A percentile compares a stretch with the other conserved stretches of the same genome.
phyloP scores from a whole-genome alignment of 2,888 invertebrate species.

The Pegoplata infirma region DNA sequence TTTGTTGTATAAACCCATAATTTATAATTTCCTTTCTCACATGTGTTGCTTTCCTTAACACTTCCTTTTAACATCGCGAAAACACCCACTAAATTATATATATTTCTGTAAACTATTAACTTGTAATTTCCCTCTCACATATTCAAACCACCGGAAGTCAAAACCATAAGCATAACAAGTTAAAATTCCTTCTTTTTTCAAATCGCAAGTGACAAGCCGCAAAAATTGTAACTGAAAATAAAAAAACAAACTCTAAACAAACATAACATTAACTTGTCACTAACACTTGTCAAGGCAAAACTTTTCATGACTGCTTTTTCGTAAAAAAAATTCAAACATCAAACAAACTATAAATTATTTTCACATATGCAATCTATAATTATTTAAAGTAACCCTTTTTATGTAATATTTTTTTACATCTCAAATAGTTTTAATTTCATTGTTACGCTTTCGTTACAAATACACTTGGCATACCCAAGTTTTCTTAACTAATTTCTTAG shows the following conservation, averaged over 20 bases:
- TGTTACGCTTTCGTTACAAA: slow-evolving; percentile 36
- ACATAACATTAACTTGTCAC: slow-evolving; percentile 53
- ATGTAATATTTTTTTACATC: slow-evolving; percentile 3
- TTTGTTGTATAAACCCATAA: slow-evolving; percentile 12
- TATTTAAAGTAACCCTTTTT: slow-evolving; percentile 48
- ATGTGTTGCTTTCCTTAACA: slow-evolving; percentile 50
- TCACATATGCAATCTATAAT: slow-evolving; percentile 47
- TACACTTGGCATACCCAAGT: slow-evolving; percentile 34
- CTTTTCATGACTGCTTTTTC: slow-evolving; percentile 2
- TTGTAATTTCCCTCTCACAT: slow-evolving; percentile 35
- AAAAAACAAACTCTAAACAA: slow-evolving; percentile 10
- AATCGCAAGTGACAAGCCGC: slow-evolving; percentile 67
- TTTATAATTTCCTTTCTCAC: slow-evolving; percentile 42
- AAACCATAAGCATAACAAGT: slow-evolving; percentile 26
- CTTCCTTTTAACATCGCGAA: slow-evolving; percentile 43
- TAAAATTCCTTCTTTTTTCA: not conserved
- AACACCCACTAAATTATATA: slow-evolving; percentile 60
- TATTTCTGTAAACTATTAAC: slow-evolving; percentile 29
- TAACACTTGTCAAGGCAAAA: slow-evolving; percentile 54
- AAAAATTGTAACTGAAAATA: slow-evolving; percentile 32
- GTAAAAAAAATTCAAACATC: slow-evolving; percentile 48
- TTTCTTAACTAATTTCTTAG: slow-evolving; percentile 55
- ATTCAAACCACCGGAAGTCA: slow-evolving; percentile 54
- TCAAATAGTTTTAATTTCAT: slow-evolving; percentile 44
- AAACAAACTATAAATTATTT: slow-evolving; percentile 60